These are phyloP conservation scores for Heterocephalus glaber DNA, from an alignment of 2,113 vertebrate genomes.

Conservation along the genomic window DNA sequence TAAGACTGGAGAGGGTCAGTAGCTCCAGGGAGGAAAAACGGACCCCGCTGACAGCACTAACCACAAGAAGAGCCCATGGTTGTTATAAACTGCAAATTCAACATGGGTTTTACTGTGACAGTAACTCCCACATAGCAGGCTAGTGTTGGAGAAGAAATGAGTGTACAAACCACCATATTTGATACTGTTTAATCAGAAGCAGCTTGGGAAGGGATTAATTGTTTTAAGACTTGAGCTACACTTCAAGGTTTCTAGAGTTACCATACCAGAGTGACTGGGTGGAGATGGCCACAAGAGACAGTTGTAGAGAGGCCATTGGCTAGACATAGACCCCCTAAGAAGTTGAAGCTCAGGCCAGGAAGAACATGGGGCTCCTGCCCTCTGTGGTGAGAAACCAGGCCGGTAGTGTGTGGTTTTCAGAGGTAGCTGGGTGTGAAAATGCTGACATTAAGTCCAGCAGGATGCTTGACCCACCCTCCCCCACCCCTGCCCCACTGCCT, in stretches of 20 bases:
- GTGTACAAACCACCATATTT: background rate
- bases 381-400: background rate
- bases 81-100: background rate
- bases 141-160: background rate
- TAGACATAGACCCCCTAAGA: background rate
- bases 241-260: background rate
- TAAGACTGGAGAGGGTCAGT: background rate
- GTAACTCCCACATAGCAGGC: background rate
- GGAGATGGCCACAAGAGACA: background rate
- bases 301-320: background rate
- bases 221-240: background rate
- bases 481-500: background rate
- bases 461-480: background rate
- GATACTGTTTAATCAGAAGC: background rate
- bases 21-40: background rate
- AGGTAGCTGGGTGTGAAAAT: background rate
- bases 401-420: background rate
- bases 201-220: background rate
- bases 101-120: background rate
- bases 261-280: background rate
- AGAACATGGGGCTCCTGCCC: background rate
- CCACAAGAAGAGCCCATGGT: background rate
- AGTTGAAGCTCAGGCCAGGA: background rate
- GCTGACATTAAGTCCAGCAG: background rate
- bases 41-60: background rate